Base-by-base conservation (phyloP, 2,797 vertebrate genomes). In the Darevskia mixta region DNA sequence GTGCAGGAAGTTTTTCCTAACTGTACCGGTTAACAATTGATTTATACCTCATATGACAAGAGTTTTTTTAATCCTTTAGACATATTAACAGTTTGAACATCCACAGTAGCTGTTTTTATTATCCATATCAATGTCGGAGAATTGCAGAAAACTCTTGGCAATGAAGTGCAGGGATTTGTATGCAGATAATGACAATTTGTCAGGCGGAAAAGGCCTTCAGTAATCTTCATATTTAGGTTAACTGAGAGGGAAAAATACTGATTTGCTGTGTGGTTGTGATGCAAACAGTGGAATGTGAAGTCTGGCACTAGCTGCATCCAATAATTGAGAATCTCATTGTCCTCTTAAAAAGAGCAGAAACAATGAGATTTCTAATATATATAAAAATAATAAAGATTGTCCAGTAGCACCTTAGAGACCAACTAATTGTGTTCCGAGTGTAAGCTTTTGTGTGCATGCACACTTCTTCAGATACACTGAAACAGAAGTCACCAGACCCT, bases 41-140 rank as follows among this genome's bases (percentile, higher is more conserved):
- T 88, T 83, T n/a, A 67, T 83, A 32, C 17, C 25, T 41, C 45
- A 85, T 49, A 25, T 72, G 49, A 90, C 58, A 41, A 35, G 27
- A 58, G 11, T 61, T 32, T 88, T 82, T n/a, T 23, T 29, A 88
- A 78, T 82, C 73, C 7, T 38, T 71, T 82, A n/a, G 66, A 38
- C 13, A 32, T 87, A 79, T 43, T 93, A 71, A 15, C 69, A n/a
- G 69, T n/a, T n/a, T 71, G 13, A n/a, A 77, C 29, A 87, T 91
- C 75, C 86, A 67, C 43, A 8, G 5, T 66, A 23, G 58, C 67
- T 83, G 29, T 67, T 75, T 17, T 75, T 76, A 25, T 75, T 83
- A 86, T 80, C 89, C 84, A 43, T 82, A 90, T 55, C 7, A 25
- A 88, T 90, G 85, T 82, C 75, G 90, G 87, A 91, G 1, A 75